Conservation (phyloP, 2,888 invertebrate genomes). For the Lomographa bimaculata region DNA sequence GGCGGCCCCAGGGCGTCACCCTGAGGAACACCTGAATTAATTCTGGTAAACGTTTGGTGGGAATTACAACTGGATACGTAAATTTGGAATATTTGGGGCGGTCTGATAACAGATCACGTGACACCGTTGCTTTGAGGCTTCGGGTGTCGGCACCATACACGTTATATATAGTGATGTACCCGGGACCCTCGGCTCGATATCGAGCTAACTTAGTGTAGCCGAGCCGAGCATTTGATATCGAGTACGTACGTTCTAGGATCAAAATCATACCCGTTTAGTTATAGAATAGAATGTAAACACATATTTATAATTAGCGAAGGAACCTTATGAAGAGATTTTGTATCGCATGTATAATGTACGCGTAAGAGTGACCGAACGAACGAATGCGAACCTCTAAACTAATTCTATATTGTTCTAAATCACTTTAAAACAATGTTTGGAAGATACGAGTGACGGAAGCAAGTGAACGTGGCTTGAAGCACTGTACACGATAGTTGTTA, state of each 20-base stretch:
- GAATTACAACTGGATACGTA: constrained; percentile 3
- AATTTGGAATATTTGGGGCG: constrained; percentile 1
- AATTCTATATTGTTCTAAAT: constrained; percentile 22
- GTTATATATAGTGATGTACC: no score
- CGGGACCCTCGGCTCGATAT: no score
- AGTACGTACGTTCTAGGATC: constrained; percentile 25
- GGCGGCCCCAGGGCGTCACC: constrained; percentile 32
- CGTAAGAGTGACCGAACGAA: constrained; percentile 48
- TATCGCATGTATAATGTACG: constrained; percentile 60
- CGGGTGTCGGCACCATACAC: no score
- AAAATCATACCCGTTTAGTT: constrained; percentile 43
- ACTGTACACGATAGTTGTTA: no score
- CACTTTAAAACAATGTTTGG: constrained; percentile 22
- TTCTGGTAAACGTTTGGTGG: no score
- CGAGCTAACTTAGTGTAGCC: constrained; percentile 20
- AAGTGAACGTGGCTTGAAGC: constrained; percentile 29
- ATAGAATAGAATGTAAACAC: constrained; percentile 49
- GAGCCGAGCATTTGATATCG: constrained; percentile 9
- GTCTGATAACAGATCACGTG: constrained; percentile 10
- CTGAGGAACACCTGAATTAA: constrained; percentile 28
- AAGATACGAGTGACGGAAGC: no score
- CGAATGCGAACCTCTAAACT: constrained; percentile 20
- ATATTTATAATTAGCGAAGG: constrained; percentile 56
- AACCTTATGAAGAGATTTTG: constrained; percentile 70
- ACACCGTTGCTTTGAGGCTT: constrained; percentile 13